Evolutionary conservation across 2,797 vertebrate species (phyloP).

Genomic region (Pangasius mekongensis): DNA sequence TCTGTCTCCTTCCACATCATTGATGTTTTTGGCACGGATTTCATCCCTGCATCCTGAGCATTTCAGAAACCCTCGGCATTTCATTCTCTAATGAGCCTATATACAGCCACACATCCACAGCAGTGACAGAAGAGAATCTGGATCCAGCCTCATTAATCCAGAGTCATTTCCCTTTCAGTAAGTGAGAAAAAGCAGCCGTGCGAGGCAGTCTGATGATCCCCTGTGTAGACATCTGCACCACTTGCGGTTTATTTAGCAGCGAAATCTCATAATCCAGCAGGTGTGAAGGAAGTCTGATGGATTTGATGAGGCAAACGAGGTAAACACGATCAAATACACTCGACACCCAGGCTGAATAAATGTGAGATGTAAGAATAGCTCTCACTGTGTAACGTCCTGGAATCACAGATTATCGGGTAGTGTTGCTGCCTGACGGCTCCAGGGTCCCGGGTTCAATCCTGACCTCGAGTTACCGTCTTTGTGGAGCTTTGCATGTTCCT

Average conservation of each 20-base stretch:
- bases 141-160: conserved; percentile 56
- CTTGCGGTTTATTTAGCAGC: conserved; percentile 51
- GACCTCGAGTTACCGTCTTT: not conserved
- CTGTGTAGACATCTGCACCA: conserved; percentile 45
- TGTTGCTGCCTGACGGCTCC: not conserved
- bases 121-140: conserved; percentile 50
- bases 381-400: not conserved
- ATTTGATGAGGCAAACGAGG: conserved; percentile 47
- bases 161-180: conserved; percentile 40
- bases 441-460: not conserved
- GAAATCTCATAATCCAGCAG: conserved; percentile 55
- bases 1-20: conserved; percentile 32
- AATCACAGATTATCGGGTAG: not conserved
- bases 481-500: not conserved
- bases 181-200: conserved; percentile 26
- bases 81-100: conserved; percentile 65
- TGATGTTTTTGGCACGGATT: conserved; percentile 61
- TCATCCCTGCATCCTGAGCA: conserved; percentile 70
- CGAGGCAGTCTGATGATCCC: conserved; percentile 35
- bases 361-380: conserved; percentile 6
- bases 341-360: conserved; percentile 36
- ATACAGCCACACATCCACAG: conserved; percentile 46
- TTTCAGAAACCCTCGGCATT: conserved; percentile 69
- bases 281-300: conserved; percentile 54
- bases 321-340: conserved; percentile 39